phyloP scores from a whole-genome alignment of 2,113 vertebrate genomes.

The Rhabdomys dilectus region DNA sequence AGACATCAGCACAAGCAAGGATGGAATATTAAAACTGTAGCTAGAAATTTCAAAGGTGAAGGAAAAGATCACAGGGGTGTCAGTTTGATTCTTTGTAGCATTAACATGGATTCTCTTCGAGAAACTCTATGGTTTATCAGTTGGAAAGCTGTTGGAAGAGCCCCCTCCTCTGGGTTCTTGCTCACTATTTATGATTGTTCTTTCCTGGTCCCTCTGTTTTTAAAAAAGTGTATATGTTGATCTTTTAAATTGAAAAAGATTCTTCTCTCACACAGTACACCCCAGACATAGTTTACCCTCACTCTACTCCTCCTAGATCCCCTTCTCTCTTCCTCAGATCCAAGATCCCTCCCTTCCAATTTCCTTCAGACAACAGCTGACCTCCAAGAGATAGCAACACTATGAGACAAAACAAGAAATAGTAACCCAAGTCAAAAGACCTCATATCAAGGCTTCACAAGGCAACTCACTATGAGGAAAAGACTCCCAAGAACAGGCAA shows the following conservation, averaged over 20 bases:
- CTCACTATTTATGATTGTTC: neutral
- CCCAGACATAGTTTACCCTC: neutral
- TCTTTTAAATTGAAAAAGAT: neutral
- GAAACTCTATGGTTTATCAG: neutral
- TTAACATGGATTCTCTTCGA: neutral
- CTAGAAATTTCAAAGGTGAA: conserved; percentile 19
- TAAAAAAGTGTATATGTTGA: neutral
- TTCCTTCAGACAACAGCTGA: neutral
- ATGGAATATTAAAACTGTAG: neutral
- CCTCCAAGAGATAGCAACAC: neutral
- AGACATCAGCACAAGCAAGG: conserved; percentile 17
- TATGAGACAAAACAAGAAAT: neutral
- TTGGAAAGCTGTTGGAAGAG: neutral
- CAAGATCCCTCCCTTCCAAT: neutral
- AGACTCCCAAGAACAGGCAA: neutral
- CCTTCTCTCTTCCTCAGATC: too few species aligned
- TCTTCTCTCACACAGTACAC: neutral
- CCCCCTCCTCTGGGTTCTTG: neutral
- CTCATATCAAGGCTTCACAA: neutral
- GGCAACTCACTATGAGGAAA: neutral
- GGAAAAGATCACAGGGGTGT: neutral
- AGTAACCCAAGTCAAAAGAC: neutral
- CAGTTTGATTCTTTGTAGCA: neutral
- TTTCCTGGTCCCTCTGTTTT: neutral
- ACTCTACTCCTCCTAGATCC: neutral